Percentiles rank a stretch among this genome's conserved stretches.
Conservation (phyloP, 1,140 invertebrate species). For the Polypedilum pembai region DNA sequence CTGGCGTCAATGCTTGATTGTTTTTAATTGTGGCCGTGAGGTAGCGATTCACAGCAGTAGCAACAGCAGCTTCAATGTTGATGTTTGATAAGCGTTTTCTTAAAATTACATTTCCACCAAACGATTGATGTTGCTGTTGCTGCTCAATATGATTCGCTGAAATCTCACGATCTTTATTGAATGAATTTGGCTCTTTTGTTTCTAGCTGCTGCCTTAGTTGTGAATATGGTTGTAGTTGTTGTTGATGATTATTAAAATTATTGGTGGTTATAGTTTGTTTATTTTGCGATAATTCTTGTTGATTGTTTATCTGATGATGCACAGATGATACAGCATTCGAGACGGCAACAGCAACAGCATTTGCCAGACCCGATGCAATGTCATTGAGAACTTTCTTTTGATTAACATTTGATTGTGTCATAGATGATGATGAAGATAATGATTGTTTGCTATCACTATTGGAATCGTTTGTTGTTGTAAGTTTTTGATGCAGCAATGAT, state of each 20-base stretch:
- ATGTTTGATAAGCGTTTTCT: background rate
- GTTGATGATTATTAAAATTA: background rate
- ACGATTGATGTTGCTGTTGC: background rate
- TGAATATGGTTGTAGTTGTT: background rate
- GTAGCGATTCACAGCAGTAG: conserved; percentile 7
- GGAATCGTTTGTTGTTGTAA: conserved; percentile 4
- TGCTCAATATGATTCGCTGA: too few relatives aligned
- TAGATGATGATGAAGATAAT: too few relatives aligned
- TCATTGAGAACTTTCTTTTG: background rate
- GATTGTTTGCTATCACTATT: too few relatives aligned
- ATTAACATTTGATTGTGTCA: background rate
- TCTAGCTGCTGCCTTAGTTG: background rate
- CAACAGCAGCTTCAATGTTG: conserved; percentile 13
- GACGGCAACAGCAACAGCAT: background rate
- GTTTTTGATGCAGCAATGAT: conserved; percentile 24
- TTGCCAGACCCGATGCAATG: background rate
- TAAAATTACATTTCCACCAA: background rate
- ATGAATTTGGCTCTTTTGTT: background rate
- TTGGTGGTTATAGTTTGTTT: too few relatives aligned
- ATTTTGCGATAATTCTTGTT: background rate
- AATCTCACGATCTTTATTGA: too few relatives aligned
- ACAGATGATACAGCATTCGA: background rate
- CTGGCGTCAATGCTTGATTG: background rate
- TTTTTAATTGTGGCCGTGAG: background rate
- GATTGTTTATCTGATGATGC: background rate